Percentiles rank a stretch among this genome's conserved stretches.
phyloP scores from a whole-genome alignment of 2,888 invertebrate species.

The Agapetus fuscipes region DNA sequence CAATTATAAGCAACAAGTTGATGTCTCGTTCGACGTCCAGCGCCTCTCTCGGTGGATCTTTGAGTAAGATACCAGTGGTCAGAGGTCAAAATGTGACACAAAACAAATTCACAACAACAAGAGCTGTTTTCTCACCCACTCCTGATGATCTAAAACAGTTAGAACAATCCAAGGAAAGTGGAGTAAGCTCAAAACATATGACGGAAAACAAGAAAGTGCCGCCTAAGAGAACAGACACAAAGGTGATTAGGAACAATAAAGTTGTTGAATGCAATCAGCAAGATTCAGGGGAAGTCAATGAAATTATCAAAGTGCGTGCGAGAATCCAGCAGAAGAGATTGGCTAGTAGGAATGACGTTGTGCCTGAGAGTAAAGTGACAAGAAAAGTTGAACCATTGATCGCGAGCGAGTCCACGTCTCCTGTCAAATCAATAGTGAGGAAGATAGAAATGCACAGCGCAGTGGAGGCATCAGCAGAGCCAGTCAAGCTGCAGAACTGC shows the following conservation, averaged over 20 bases:
- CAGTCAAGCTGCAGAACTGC: conserved; percentile 36
- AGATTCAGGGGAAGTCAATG: conserved; percentile 26
- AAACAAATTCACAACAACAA: conserved; percentile 41
- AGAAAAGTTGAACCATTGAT: conserved; percentile 29
- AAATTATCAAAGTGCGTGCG: conserved; percentile 42
- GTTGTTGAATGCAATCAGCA: background rate
- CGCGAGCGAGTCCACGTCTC: conserved; percentile 37
- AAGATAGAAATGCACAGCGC: conserved; percentile 42
- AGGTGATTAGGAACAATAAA: conserved; percentile 23
- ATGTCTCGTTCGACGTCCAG: conserved; percentile 43
- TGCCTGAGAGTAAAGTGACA: conserved; percentile 32
- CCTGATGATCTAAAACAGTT: conserved; percentile 45
- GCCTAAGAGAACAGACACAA: conserved; percentile 24
- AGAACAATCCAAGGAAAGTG: conserved; percentile 48
- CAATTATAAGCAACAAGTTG: conserved; percentile 27
- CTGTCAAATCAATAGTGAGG: conserved; percentile 43
- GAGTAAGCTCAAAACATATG: conserved; percentile 30
- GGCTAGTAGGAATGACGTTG: conserved; percentile 35
- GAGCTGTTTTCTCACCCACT: conserved; percentile 48
- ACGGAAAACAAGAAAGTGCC: conserved; percentile 27
- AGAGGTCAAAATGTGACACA: conserved; percentile 42
- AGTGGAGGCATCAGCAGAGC: conserved; percentile 36
- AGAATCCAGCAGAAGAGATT: conserved; percentile 42
- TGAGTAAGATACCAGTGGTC: conserved; percentile 54
- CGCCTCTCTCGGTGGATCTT: conserved; percentile 48